Conservation (phyloP, 2,113 vertebrate species). For the Candoia aspera region DNA sequence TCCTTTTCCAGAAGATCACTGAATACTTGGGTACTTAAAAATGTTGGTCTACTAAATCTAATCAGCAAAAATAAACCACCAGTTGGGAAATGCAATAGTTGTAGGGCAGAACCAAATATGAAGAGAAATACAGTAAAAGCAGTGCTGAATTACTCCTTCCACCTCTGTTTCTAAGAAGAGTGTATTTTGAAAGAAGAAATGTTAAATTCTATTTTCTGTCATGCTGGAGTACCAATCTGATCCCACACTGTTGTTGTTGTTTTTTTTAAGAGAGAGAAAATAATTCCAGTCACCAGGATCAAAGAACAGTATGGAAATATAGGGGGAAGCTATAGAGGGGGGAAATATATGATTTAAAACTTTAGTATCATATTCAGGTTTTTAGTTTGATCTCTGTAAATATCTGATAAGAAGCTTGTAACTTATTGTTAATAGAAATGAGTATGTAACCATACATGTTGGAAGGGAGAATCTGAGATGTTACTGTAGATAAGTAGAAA, state of each 20-base stretch:
- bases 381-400: neutral
- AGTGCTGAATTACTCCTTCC: neutral
- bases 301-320: neutral
- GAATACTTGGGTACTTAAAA: neutral
- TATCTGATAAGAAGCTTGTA: neutral
- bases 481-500: neutral
- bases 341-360: neutral
- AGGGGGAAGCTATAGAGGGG: neutral
- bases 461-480: neutral
- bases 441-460: neutral
- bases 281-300: neutral
- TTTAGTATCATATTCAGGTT: neutral
- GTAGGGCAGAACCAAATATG: neutral
- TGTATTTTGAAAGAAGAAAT: neutral
- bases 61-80: neutral
- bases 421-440: neutral
- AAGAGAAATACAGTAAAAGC: neutral
- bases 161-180: neutral
- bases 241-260: neutral
- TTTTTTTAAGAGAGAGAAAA: neutral
- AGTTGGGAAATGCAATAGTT: constrained; percentile 5
- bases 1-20: constrained; percentile 10
- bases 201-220: neutral
- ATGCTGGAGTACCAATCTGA: neutral
- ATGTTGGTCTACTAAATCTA: neutral